Conservation (phyloP, 2,113 vertebrate genomes). For the Campylorhamphus procurvoides region DNA sequence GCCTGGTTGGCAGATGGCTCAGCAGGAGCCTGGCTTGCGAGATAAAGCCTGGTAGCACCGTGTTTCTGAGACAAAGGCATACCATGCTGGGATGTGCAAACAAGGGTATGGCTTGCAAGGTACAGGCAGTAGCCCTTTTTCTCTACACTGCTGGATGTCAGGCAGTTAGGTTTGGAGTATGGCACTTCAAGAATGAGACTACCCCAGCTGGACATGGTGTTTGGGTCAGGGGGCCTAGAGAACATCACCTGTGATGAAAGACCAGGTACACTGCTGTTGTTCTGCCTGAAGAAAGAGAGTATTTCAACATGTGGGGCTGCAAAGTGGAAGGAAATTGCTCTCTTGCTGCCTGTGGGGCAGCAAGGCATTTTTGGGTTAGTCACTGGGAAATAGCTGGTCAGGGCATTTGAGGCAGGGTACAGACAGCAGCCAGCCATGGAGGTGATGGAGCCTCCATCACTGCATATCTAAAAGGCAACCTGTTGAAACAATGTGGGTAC, state of each 20-base stretch:
- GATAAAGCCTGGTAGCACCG: accelerated
- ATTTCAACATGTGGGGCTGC: neutral
- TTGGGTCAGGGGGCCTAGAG: neutral
- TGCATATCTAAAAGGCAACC: neutral
- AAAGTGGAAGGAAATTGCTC: neutral
- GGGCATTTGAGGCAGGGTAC: neutral
- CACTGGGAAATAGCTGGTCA: neutral
- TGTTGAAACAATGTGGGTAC: neutral
- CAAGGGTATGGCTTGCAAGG: accelerated
- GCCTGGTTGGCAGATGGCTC: neutral
- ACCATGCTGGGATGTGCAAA: neutral
- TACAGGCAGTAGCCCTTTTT: neutral
- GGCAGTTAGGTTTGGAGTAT: neutral
- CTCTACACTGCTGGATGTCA: neutral
- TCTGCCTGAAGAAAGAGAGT: neutral
- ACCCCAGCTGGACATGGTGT: accelerated
- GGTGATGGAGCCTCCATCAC: accelerated
- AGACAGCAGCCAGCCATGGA: neutral
- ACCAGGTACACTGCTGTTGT: neutral
- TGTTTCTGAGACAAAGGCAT: neutral
- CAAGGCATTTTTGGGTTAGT: neutral
- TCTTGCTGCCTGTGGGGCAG: neutral
- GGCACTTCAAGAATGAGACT: accelerated
- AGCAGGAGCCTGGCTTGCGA: neutral
- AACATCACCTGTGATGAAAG: neutral